phyloP scores from a whole-genome alignment of 2,888 invertebrate species.

The Chymomyza caudatula region DNA sequence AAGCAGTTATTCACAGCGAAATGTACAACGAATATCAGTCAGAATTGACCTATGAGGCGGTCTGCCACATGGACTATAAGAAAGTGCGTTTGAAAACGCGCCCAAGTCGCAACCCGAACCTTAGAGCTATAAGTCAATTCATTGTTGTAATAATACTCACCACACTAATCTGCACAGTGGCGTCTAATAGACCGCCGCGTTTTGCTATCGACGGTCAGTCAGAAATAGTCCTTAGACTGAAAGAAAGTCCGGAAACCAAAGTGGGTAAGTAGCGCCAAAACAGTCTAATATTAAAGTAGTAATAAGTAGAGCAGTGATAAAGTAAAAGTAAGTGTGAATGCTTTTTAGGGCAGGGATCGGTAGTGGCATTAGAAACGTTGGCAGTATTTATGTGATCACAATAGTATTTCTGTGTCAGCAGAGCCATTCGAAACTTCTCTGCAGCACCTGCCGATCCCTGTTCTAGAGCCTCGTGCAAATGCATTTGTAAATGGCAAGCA shows the following conservation, averaged over 20 bases:
- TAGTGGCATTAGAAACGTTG: too few species aligned
- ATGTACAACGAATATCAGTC: conserved; percentile 56
- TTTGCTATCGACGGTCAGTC: conserved; percentile 93
- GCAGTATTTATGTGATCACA: too few species aligned
- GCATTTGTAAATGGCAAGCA: too few species aligned
- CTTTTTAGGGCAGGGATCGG: too few species aligned
- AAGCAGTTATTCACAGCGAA: conserved; percentile 14
- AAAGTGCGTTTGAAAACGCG: conserved; percentile 69
- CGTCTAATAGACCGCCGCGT: conserved; percentile 87
- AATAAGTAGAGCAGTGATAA: too few species aligned
- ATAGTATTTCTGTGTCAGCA: too few species aligned
- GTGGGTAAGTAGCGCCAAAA: conserved; percentile 84
- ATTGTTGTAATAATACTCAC: conserved; percentile 45
- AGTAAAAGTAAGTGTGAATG: too few species aligned
- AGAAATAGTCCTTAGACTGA: conserved; percentile 92
- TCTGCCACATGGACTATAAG: conserved; percentile 53
- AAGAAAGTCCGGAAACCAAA: conserved; percentile 91
- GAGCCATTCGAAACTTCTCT: too few species aligned
- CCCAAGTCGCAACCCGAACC: neutral
- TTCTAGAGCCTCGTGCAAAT: too few species aligned
- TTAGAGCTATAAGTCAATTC: neutral
- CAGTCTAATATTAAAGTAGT: too few species aligned
- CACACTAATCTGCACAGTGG: conserved; percentile 36
- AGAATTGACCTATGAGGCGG: conserved; percentile 10
- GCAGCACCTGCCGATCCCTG: too few species aligned